Base-by-base conservation (phyloP, 23 tunicate species). In the Botrylloides violaceus region DNA sequence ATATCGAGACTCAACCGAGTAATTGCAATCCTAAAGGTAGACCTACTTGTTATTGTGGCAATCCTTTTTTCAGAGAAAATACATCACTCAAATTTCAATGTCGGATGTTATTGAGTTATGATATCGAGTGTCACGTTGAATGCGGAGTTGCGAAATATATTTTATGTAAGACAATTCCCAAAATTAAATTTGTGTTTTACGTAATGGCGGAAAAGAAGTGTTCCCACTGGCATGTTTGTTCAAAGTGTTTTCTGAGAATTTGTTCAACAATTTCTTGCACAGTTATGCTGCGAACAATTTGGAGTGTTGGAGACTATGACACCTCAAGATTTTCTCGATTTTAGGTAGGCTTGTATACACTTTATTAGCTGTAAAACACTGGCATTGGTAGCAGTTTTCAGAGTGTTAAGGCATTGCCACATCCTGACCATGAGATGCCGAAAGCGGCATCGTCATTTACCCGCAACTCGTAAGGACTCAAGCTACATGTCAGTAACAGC, bases 241-340 rank as follows among this genome's bases (percentile, higher is more conserved):
- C n/a, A n/a, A n/a, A n/a, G n/a, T n/a, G n/a, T n/a, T n/a, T n/a
- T n/a, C n/a, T n/a, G n/a, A n/a, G n/a, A n/a, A n/a, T n/a, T n/a
- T n/a, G n/a, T n/a, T n/a, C n/a, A n/a, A n/a, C n/a, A n/a, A n/a
- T n/a, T n/a, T n/a, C n/a, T n/a, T 29, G 49, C 49, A 35, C 49
- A 90, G 97, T 81, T 73, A 15, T 76, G 87, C 38, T 60, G 62
- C 29, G 57, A 31, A 29, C 97, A 90, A 29, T 90, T 83, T 68
- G 34, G 32, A 18, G 53, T 90, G n/a, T 12, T 90, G 35, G 97
- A 79, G 74, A 90, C 97, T 22, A 90, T 90, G 97, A 90, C 90
- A 2, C 76, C 97, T 12, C 90, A 76, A 50, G 83, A 83, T 32
- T 90, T 83, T 66, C 76, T 75, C 22, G 97, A 90, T 61, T 71